Evolutionary conservation across 2,797 vertebrate genomes (phyloP).

Genomic region (Coluber constrictor): DNA sequence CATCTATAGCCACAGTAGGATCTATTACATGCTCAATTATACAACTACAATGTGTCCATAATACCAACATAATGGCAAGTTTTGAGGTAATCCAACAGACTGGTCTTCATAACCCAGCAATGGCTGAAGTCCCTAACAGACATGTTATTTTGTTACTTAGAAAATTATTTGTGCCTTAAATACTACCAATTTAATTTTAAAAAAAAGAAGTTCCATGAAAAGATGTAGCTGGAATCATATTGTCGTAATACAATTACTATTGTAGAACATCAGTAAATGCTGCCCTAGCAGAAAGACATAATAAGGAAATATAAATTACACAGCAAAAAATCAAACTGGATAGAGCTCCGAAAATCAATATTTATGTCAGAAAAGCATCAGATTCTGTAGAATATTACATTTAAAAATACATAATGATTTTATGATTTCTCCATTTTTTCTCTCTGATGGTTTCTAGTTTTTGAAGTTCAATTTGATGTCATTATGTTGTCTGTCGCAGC

Average conservation of each 20-base stretch:
- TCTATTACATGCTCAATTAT: background rate
- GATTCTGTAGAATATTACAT: background rate
- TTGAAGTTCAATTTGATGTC: slow-evolving; percentile 16
- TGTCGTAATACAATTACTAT: slow-evolving; percentile 7
- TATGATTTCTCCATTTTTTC: background rate
- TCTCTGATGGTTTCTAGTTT: slow-evolving; percentile 3
- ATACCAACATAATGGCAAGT: background rate
- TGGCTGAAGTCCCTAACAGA: background rate
- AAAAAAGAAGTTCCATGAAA: slow-evolving; percentile 7
- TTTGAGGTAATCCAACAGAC: background rate
- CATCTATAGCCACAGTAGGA: background rate
- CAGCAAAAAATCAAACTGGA: slow-evolving; percentile 35
- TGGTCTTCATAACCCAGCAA: background rate
- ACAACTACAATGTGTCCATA: background rate
- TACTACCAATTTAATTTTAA: background rate
- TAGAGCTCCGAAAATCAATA: slow-evolving; percentile 49
- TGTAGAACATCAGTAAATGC: slow-evolving; percentile 34
- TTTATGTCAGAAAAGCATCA: slow-evolving; percentile 35
- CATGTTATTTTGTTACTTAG: background rate
- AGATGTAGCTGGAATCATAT: slow-evolving; percentile 14
- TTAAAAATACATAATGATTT: slow-evolving; percentile 20
- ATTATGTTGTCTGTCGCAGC: slow-evolving; percentile 17
- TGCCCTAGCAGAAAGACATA: slow-evolving; percentile 25
- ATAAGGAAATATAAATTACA: slow-evolving; percentile 46
- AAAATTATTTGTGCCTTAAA: background rate